Conservation (phyloP, 2,113 vertebrate genomes). For the Psittacus erithacus region DNA sequence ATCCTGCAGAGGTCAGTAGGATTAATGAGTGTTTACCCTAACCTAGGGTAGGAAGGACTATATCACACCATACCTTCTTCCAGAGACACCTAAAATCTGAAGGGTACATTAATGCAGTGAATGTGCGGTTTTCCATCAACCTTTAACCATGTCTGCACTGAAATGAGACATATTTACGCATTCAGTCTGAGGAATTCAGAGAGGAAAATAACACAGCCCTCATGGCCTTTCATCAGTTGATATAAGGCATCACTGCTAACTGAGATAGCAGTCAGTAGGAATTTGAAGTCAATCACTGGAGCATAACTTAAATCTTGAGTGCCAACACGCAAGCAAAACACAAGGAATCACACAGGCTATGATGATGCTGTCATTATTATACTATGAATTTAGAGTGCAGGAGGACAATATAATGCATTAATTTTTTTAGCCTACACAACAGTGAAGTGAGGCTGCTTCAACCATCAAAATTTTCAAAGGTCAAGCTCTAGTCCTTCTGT, state of each 20-base stretch:
- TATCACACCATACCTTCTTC: background rate
- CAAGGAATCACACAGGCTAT: background rate
- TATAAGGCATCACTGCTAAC: background rate
- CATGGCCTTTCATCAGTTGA: background rate
- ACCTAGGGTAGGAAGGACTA: background rate
- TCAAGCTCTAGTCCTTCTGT: background rate
- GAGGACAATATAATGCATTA: background rate
- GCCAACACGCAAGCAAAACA: background rate
- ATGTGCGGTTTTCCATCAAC: background rate
- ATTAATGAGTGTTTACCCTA: background rate
- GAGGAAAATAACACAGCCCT: background rate
- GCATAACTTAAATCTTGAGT: background rate
- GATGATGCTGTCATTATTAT: background rate
- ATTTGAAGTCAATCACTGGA: background rate
- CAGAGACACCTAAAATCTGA: background rate
- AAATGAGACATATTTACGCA: background rate
- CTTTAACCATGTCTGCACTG: background rate
- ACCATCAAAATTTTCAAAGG: background rate
- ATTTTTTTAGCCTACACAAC: background rate
- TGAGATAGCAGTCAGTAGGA: background rate
- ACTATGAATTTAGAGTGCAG: background rate
- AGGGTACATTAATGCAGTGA: background rate
- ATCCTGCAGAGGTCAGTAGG: background rate
- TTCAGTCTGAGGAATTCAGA: background rate
- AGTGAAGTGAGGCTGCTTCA: background rate